Percentiles rank a stretch among this genome's conserved stretches.
Evolutionary conservation across 2,113 vertebrate species (phyloP).

Genomic region (Bufo bufo): DNA sequence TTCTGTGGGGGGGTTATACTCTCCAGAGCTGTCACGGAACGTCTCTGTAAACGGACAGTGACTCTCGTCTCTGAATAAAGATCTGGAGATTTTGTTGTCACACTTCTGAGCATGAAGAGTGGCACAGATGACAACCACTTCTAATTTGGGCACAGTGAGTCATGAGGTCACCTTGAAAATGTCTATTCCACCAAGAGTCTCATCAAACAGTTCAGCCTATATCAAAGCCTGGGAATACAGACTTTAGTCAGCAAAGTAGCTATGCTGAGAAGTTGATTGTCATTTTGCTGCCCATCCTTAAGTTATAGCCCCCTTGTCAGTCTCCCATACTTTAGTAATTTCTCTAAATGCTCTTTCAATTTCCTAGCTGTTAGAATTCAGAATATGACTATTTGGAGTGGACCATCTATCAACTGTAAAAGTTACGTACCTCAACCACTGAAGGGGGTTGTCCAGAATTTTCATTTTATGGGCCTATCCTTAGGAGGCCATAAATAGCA

Average conservation of each 20-base stretch:
- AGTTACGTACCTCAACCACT: too few relatives aligned
- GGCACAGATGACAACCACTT: conserved; percentile 11
- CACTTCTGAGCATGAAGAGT: not conserved
- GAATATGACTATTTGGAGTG: not conserved
- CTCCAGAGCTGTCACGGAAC: conserved; percentile 18
- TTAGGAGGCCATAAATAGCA: too few relatives aligned
- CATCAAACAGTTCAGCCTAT: not conserved
- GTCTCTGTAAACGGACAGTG: not conserved
- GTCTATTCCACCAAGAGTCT: not conserved
- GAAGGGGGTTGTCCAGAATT: too few relatives aligned
- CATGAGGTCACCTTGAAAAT: conserved; percentile 50
- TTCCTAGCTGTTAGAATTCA: not conserved
- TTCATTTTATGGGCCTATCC: too few relatives aligned
- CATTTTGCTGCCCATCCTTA: not conserved
- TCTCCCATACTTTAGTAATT: too few relatives aligned
- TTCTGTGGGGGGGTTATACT: conserved; percentile 19
- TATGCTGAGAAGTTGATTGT: not conserved
- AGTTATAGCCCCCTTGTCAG: not conserved
- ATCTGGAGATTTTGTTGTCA: conserved; percentile 19
- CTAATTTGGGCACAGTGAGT: conserved; percentile 47
- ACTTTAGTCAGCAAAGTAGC: not conserved
- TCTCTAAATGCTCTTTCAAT: too few relatives aligned
- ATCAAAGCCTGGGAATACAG: not conserved
- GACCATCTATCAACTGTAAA: not conserved
- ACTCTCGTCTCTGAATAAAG: conserved; percentile 4